phyloP scores from a whole-genome alignment of 2,888 invertebrate genomes.

The Omphaloscelis lunosa region DNA sequence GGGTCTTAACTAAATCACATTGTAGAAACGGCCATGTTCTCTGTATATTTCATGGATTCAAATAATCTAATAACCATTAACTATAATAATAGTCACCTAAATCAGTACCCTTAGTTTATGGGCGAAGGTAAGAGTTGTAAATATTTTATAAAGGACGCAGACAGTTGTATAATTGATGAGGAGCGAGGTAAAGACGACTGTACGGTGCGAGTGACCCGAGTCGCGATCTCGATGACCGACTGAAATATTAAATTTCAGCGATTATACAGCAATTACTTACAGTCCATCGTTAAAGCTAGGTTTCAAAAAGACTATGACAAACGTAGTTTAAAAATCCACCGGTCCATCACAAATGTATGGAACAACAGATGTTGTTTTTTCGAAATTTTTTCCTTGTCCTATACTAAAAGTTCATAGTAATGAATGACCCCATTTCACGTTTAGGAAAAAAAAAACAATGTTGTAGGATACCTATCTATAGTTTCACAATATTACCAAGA shows the following conservation, averaged over 20 bases:
- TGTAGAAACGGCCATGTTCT: constrained; percentile 40
- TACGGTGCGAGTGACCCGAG: constrained; percentile 40
- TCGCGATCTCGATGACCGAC: constrained; percentile 50
- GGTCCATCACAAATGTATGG: no score
- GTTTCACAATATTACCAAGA: background rate
- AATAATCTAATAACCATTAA: constrained; percentile 69
- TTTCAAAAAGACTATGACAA: background rate
- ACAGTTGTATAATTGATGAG: constrained; percentile 67
- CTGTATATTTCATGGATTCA: constrained; percentile 60
- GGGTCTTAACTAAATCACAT: constrained; percentile 57
- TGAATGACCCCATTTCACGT: background rate
- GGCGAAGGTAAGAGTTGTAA: constrained; percentile 77
- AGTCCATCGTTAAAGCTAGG: background rate
- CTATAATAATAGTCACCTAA: constrained; percentile 68
- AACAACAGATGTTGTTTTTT: background rate
- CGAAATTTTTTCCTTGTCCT: background rate
- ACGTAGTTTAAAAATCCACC: background rate
- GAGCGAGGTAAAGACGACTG: constrained; percentile 71
- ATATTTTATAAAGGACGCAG: constrained; percentile 77
- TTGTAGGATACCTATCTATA: background rate
- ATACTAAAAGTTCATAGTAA: background rate
- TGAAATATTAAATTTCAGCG: constrained; percentile 49
- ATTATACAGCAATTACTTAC: constrained; percentile 9
- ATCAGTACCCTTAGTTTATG: constrained; percentile 75
- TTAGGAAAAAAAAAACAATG: background rate